These are phyloP conservation scores for Mimas tiliae DNA, from an alignment of 2,888 invertebrate species.

Conservation along the genomic window DNA sequence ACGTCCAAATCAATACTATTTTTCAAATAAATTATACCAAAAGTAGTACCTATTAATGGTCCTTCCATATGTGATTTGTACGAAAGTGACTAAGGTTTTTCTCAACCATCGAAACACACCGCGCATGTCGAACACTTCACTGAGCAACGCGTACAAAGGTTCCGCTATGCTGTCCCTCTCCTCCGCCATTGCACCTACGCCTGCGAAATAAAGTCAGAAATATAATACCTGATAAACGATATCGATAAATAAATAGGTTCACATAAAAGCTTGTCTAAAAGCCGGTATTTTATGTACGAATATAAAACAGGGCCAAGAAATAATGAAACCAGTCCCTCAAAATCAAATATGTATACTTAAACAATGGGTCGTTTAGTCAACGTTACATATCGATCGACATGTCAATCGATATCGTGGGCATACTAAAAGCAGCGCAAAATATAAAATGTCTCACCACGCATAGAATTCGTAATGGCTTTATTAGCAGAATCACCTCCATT, in stretches of 20 bases:
- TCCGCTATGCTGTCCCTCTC: conserved; percentile 95
- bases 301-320: too few relatives aligned
- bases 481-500: conserved; percentile 69
- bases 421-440: too few relatives aligned
- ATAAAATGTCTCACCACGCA: conserved; percentile 54
- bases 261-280: too few relatives aligned
- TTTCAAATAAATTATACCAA: too few relatives aligned
- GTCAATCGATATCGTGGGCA: too few relatives aligned
- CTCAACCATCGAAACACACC: conserved; percentile 95
- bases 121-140: conserved; percentile 95
- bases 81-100: conserved; percentile 94
- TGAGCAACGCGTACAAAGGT: conserved; percentile 93
- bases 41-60: conserved; percentile 91
- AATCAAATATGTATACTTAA: too few relatives aligned
- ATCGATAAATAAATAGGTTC: too few relatives aligned
- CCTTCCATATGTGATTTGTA: conserved; percentile 95
- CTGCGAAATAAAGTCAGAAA: conserved; percentile 39
- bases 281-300: too few relatives aligned
- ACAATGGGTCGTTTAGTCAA: too few relatives aligned
- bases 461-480: conserved; percentile 62
- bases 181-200: conserved; percentile 81
- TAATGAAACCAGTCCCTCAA: too few relatives aligned
- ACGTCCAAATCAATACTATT: too few relatives aligned
- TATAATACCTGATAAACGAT: conserved; percentile 3
- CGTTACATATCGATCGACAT: too few relatives aligned